Base-by-base conservation (phyloP, 2,113 vertebrate species). In the Spheniscus mendiculus region DNA sequence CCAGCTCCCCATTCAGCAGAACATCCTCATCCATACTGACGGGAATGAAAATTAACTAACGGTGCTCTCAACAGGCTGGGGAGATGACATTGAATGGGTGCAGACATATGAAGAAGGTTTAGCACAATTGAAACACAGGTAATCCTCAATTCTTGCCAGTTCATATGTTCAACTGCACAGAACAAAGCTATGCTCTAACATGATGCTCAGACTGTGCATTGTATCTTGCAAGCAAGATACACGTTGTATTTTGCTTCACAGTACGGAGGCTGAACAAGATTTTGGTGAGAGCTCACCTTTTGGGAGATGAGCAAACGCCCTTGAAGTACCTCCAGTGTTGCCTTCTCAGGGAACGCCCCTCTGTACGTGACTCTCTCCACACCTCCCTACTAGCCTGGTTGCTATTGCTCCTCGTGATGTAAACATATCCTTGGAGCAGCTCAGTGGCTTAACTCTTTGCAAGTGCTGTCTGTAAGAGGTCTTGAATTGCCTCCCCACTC, bases 61-160 rank as follows among this genome's bases (percentile, higher is more conserved):
- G n/a, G 8, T 34, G 15, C 38, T 88, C 36, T 52, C 71, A 95
- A 36, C 77, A 99, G 98, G 98, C 77, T 99, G 98, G 98, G 98
- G 98, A 8, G 56, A 94, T 42, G 69, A 70, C 23, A 98, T 98
- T 53, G 61, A 26, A 6, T 99, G 98, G 98, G 86, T 92, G 11
- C 70, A 97, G 90, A 98, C 73, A 15, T 98, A 98, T 78, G 96
- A 98, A 58, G 98, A 98, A 6, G 98, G 89, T 30, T 95, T 98
- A 59, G 23, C 52, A 25, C 90, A 88, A 89, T 94, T 95, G 73
- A 78, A 36, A 45, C 36, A 84, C 32, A 98, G 93, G 98, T 94
- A 98, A 96, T 69, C 63, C 83, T 27, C 71, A 49, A 13, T 83
- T 83, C 29, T 69, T 53, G 13, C 40, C 16, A 5, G 12, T n/a